phyloP scores from a whole-genome alignment of 2,113 vertebrate species.

The Sinocyclocheilus maitianheensis region DNA sequence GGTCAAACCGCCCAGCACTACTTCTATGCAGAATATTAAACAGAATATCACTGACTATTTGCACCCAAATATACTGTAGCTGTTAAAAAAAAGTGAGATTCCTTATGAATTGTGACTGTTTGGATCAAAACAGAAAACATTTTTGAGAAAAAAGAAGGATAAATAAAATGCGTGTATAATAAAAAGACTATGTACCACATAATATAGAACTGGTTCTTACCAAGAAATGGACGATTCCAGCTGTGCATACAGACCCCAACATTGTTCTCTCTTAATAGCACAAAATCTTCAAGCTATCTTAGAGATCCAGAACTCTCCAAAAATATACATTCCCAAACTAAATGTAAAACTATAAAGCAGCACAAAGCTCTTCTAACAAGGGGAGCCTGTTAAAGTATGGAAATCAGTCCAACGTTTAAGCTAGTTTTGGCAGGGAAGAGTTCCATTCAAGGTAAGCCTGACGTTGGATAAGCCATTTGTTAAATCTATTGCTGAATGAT shows the following conservation, averaged over 20 bases:
- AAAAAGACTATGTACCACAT: neutral
- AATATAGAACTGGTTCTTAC: constrained; percentile 34
- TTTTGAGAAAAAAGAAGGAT: neutral
- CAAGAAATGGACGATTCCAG: constrained; percentile 22
- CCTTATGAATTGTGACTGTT: neutral
- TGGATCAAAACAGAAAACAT: neutral
- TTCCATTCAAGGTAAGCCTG: constrained; percentile 49
- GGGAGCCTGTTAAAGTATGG: neutral
- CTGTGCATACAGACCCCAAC: constrained; percentile 38
- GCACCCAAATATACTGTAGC: neutral
- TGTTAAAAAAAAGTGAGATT: neutral
- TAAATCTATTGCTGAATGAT: constrained; percentile 32
- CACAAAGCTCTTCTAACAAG: neutral
- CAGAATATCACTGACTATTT: neutral
- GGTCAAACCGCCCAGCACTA: too few relatives aligned
- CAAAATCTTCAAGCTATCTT: neutral
- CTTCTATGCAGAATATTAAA: neutral
- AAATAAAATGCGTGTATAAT: neutral
- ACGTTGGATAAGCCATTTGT: constrained; percentile 32
- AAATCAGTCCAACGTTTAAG: constrained; percentile 47
- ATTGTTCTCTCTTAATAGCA: constrained; percentile 19
- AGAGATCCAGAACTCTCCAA: neutral
- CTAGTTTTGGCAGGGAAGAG: constrained; percentile 51
- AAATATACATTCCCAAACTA: constrained; percentile 16
- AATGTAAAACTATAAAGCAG: constrained; percentile 26